A percentile compares a stretch with the other conserved stretches of the same genome.
phyloP scores from a whole-genome alignment of 2,113 vertebrate species.

The Anser cygnoides region DNA sequence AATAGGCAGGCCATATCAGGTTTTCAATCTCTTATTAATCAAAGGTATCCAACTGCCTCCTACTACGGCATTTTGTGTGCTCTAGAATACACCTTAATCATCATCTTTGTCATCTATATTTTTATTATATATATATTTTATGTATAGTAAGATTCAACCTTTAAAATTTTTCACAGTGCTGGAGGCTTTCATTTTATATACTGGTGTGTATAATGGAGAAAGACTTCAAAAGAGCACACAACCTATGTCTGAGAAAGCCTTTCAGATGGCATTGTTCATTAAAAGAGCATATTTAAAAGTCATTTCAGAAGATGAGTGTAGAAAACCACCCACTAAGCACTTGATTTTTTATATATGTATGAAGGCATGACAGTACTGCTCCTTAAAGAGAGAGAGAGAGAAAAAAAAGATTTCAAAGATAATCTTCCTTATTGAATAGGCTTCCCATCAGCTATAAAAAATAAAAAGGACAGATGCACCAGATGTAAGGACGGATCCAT shows the following conservation, averaged over 20 bases:
- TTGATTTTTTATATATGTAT: not conserved
- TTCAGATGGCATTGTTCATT: not conserved
- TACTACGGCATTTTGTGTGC: not conserved
- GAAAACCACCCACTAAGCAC: constrained; percentile 11
- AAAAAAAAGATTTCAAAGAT: not conserved
- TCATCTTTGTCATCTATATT: not conserved
- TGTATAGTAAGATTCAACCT: not conserved
- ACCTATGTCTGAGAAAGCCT: not conserved
- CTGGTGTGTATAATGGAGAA: not conserved
- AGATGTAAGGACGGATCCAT: constrained; percentile 9
- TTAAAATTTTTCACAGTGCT: not conserved
- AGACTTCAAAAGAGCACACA: not conserved
- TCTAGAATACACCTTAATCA: not conserved
- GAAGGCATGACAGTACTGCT: not conserved
- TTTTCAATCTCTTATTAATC: constrained; percentile 4
- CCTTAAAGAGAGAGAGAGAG: not conserved
- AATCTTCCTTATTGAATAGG: constrained; percentile 1
- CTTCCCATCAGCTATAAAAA: constrained; percentile 27
- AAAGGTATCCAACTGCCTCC: not conserved
- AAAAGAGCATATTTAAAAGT: not conserved
- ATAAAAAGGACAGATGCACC: not conserved
- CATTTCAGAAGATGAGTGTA: not conserved
- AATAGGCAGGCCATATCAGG: constrained; percentile 22
- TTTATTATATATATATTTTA: not conserved
- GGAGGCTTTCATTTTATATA: not conserved